Conservation (phyloP, 2,113 vertebrate genomes). For the Leptobrachium ailaonicum region DNA sequence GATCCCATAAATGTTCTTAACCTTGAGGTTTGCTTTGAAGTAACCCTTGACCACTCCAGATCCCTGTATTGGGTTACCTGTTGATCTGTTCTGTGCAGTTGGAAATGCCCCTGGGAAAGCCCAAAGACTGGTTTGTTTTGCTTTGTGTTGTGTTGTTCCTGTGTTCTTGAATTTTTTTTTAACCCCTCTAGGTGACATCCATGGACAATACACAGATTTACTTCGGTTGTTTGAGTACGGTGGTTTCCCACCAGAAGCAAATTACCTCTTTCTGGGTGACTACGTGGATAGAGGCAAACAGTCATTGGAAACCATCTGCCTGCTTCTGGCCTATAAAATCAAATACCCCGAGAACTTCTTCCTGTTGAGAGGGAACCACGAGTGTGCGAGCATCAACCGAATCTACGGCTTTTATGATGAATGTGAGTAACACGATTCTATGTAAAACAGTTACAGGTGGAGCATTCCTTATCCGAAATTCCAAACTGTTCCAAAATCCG, state of each 20-base stretch:
- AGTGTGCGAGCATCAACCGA: conserved; percentile 98
- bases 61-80: too few relatives aligned
- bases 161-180: too few relatives aligned
- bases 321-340: conserved; percentile 96
- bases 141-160: too few relatives aligned
- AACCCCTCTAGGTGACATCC: conserved; percentile 85
- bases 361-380: conserved; percentile 94
- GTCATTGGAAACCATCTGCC: conserved; percentile 96
- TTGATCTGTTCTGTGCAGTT: too few relatives aligned
- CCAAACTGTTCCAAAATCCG: too few relatives aligned
- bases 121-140: too few relatives aligned
- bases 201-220: conserved; percentile 97
- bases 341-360: conserved; percentile 99
- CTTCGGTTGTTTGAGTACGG: conserved; percentile 97
- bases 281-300: conserved; percentile 98
- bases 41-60: too few relatives aligned
- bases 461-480: too few relatives aligned
- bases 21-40: too few relatives aligned
- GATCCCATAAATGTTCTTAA: too few relatives aligned
- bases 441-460: conserved; percentile 26
- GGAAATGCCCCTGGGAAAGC: too few relatives aligned
- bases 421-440: conserved; percentile 80
- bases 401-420: conserved; percentile 95
- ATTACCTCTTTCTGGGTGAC: conserved; percentile 97
- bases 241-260: conserved; percentile 95